Base-by-base conservation (phyloP, 2,888 invertebrate species). In the Eremobia ochroleuca region DNA sequence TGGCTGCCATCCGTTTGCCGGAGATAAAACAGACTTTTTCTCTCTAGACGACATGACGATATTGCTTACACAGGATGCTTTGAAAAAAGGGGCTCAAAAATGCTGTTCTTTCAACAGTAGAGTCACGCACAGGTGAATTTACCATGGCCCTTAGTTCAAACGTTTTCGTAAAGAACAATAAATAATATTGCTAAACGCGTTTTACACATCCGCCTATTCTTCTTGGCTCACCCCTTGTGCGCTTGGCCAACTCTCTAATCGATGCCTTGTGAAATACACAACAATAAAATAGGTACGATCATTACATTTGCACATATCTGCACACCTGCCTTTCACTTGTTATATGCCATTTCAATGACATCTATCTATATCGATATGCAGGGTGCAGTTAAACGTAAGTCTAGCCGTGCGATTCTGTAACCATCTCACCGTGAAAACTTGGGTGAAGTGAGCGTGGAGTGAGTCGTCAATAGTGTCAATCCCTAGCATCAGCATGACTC, bases 141-240 rank as follows among this genome's bases (percentile, higher is more conserved):
- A 55, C 68, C 52, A 76, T 59, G 64, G 71, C 72, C 76, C 49
- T 77, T 68, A 28, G 52, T 55, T 55, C 18, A 65, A 70, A 71
- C 25, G 76, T 79, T 85, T 85, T 79, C 34, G 77, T 73, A 72
- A 73, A 81, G 77, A 86, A 88, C 85, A 85, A 86, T 88, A 84
- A 82, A 85, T 86, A 80, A 81, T 85, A 83, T 88, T 87, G 82
- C 80, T 70, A 76, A 85, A 83, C 28, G 71, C 40, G 65, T 61
- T 82, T 79, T 83, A 84, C 76, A 83, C 85, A 86, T 90, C 91
- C 91, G 90, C 61, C 87, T 80, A 91, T 91, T 91, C 78, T 88
- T 85, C 62, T 88, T 73, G 80, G 81, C 73, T 76, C 76, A 84
- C 81, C 77, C 79, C 76, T 79, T 75, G 70, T 78, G 84, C 79